Evolutionary conservation across 2,113 vertebrate species (phyloP).

Genomic region (Himantopus leucocephalus): DNA sequence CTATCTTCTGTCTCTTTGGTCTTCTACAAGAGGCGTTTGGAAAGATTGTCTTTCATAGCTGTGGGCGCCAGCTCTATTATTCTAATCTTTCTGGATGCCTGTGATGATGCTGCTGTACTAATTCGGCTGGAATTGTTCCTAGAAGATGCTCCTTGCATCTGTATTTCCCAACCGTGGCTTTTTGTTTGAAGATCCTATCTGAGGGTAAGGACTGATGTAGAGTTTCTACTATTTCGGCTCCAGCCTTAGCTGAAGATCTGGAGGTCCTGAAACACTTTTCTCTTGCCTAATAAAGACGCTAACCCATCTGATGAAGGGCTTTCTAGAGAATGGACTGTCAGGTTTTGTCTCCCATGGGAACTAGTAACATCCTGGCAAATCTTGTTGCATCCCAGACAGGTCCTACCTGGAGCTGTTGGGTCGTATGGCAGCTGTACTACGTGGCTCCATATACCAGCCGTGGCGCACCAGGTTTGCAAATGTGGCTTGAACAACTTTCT

Average conservation of each 20-base stretch:
- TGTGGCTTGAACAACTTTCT: rapidly evolving
- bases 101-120: background rate
- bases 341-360: background rate
- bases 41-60: background rate
- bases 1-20: background rate
- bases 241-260: background rate
- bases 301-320: background rate
- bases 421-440: rapidly evolving
- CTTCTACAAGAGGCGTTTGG: background rate
- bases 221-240: background rate
- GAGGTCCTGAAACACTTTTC: background rate
- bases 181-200: background rate
- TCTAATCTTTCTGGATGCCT: background rate
- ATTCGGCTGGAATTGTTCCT: background rate
- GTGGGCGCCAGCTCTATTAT: background rate
- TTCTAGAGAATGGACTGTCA: background rate
- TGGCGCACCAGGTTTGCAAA: background rate
- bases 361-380: background rate
- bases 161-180: background rate
- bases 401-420: background rate
- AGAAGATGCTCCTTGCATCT: background rate
- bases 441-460: background rate
- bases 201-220: background rate
- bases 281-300: background rate
- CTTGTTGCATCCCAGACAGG: rapidly evolving